Evolutionary conservation across 2,797 vertebrate genomes (phyloP).

Genomic region (Clarias pachynema): DNA sequence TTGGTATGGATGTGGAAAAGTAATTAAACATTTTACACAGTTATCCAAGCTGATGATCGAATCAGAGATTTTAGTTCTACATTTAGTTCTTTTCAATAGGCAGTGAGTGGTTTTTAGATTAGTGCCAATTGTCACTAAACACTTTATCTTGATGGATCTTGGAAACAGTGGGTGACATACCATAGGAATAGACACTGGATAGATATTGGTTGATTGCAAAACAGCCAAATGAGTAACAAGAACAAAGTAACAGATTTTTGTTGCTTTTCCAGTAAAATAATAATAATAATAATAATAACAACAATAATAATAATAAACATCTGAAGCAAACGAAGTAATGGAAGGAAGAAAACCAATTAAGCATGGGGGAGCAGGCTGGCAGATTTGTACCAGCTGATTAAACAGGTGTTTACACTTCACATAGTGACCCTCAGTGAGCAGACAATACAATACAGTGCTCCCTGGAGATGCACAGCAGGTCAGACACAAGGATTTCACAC

Average conservation of each 20-base stretch:
- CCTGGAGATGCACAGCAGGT: background rate
- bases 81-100: too few relatives aligned
- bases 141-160: too few relatives aligned
- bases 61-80: too few relatives aligned
- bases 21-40: too few relatives aligned
- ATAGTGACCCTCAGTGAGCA: slow-evolving; percentile 21
- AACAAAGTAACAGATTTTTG: background rate
- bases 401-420: slow-evolving; percentile 35
- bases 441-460: background rate
- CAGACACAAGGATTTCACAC: background rate
- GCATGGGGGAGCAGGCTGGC: background rate
- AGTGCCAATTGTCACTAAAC: too few relatives aligned
- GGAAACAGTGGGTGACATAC: background rate
- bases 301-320: background rate
- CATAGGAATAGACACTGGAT: background rate
- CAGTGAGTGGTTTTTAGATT: too few relatives aligned
- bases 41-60: too few relatives aligned
- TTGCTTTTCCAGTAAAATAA: background rate
- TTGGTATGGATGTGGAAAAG: too few relatives aligned
- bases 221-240: background rate
- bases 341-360: slow-evolving; percentile 20
- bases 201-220: background rate
- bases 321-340: background rate
- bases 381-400: slow-evolving; percentile 41
- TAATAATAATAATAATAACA: background rate